phyloP scores from a whole-genome alignment of 2,797 vertebrate species.

The Centropyge bicolor region DNA sequence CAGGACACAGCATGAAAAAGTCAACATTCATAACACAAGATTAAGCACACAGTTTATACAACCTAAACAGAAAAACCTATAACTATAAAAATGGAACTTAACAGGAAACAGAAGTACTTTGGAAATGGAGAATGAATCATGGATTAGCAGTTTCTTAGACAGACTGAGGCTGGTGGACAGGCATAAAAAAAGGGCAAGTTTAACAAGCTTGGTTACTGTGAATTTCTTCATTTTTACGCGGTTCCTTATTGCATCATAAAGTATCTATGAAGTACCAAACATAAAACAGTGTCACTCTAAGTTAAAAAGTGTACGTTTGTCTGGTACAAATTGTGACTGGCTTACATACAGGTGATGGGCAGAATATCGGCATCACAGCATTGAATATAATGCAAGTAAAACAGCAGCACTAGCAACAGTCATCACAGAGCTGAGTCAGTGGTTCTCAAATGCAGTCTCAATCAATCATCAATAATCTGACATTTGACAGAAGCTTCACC shows the following conservation, averaged over 20 bases:
- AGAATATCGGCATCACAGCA: neutral
- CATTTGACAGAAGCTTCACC: neutral
- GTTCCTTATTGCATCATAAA: neutral
- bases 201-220: neutral
- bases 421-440: neutral
- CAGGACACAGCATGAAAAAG: too few species aligned
- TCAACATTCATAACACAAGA: neutral
- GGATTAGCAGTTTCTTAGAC: neutral
- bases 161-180: neutral
- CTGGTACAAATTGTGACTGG: neutral
- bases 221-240: neutral
- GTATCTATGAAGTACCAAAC: neutral
- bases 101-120: neutral
- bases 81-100: rapidly evolving
- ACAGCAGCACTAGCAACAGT: neutral
- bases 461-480: neutral
- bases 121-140: neutral
- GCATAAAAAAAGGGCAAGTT: neutral
- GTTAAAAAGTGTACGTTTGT: neutral
- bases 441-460: neutral
- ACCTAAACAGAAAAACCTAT: neutral
- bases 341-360: neutral
- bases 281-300: neutral
- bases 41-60: neutral
- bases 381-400: neutral